phyloP scores from a whole-genome alignment of 30 jellyfish, hydroid and myxozoan species.

The Aurelia coerulea region DNA sequence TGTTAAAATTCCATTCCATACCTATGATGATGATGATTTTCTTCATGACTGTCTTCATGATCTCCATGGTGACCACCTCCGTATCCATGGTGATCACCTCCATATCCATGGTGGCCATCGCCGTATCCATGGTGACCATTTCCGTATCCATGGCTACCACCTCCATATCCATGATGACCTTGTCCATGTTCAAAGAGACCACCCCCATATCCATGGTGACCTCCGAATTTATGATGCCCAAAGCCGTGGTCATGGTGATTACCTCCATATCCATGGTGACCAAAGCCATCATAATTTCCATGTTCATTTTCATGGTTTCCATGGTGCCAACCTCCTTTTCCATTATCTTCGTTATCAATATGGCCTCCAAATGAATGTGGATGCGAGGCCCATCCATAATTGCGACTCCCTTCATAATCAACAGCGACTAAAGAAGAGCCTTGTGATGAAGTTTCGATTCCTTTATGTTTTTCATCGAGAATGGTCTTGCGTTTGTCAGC shows the following conservation, averaged over 20 bases:
- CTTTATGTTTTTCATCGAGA: constrained; percentile 9
- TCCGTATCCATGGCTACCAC: neutral
- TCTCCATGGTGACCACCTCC: constrained; percentile 25
- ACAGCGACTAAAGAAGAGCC: neutral
- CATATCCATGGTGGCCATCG: constrained; percentile 6
- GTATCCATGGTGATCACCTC: constrained; percentile 13
- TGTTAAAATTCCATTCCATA: neutral
- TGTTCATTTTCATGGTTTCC: constrained; percentile 26
- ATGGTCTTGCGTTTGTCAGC: constrained; percentile 43
- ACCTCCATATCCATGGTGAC: constrained; percentile 18
- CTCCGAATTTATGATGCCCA: neutral
- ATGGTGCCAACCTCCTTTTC: constrained; percentile 25
- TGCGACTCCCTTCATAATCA: neutral
- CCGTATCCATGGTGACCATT: constrained; percentile 23
- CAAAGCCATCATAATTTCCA: constrained; percentile 2
- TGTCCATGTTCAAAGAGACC: constrained; percentile 1
- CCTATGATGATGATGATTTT: neutral
- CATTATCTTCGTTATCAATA: constrained; percentile 13
- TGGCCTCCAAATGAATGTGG: constrained; percentile 12
- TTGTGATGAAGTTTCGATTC: constrained; percentile 5
- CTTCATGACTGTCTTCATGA: constrained; percentile 19
- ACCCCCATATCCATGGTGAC: constrained; percentile 8
- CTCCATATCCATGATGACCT: neutral
- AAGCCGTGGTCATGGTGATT: constrained; percentile 5
- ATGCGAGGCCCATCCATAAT: constrained; percentile 47